Evolutionary conservation across 2,888 invertebrate species (phyloP).

Genomic region (Anoncus sp.): DNA sequence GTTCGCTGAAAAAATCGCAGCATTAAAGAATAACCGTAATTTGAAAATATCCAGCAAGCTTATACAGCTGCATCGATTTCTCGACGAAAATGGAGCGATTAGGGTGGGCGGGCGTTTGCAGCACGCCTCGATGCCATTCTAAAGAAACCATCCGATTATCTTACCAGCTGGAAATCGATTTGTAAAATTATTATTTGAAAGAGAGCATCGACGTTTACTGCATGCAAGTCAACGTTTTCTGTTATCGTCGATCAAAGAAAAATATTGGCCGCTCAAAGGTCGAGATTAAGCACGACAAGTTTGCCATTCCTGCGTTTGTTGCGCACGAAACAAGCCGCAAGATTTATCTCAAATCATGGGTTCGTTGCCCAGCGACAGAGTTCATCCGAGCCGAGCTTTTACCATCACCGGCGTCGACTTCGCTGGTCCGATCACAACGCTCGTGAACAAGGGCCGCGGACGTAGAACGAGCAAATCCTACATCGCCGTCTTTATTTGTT

Average conservation of each 20-base stretch:
- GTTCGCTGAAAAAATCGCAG: slow-evolving; percentile 44
- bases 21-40: not conserved
- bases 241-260: slow-evolving; percentile 44
- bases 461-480: slow-evolving; percentile 62
- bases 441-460: no score
- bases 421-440: slow-evolving; percentile 54
- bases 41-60: slow-evolving; percentile 33
- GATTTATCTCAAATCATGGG: slow-evolving; percentile 36
- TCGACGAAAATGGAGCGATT: slow-evolving; percentile 39
- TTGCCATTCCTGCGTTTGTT: slow-evolving; percentile 61
- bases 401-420: slow-evolving; percentile 49
- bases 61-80: slow-evolving; percentile 30
- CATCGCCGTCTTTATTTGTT: no score
- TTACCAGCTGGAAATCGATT: slow-evolving; percentile 26
- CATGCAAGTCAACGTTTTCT: slow-evolving; percentile 62
- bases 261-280: slow-evolving; percentile 63
- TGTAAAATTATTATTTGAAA: slow-evolving; percentile 55
- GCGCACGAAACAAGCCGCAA: slow-evolving; percentile 45
- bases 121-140: slow-evolving; percentile 19
- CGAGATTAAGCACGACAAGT: slow-evolving; percentile 50
- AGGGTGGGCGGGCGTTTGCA: slow-evolving; percentile 61
- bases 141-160: slow-evolving; percentile 43
- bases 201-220: slow-evolving; percentile 55
- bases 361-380: slow-evolving; percentile 43
- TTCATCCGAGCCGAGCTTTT: slow-evolving; percentile 50